Evolutionary conservation across 2,888 invertebrate species (phyloP).

Genomic region (Stegophylla sp.): DNA sequence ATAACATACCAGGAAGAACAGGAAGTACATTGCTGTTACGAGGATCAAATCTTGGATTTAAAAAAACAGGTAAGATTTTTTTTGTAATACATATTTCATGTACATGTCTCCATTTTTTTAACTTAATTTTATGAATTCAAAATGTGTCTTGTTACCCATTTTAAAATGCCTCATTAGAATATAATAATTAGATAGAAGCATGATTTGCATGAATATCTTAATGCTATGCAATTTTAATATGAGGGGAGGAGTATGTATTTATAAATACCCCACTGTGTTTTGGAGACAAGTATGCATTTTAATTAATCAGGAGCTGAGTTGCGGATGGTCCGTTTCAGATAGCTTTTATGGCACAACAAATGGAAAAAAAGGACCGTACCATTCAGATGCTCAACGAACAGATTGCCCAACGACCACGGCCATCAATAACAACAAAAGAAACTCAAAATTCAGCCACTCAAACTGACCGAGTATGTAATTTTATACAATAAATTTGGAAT

Average conservation of each 20-base stretch:
- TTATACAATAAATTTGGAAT: neutral
- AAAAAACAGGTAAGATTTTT: conserved; percentile 53
- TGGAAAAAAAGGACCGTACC: conserved; percentile 84
- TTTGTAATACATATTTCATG: neutral
- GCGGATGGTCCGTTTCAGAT: conserved; percentile 57
- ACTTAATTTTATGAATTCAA: conserved; percentile 42
- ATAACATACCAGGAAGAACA: conserved; percentile 43
- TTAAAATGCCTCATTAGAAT: conserved; percentile 29
- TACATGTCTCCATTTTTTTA: conserved; percentile 51
- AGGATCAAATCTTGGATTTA: conserved; percentile 55
- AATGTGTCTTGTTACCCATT: conserved; percentile 50
- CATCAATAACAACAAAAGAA: conserved; percentile 64
- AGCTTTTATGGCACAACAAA: conserved; percentile 71
- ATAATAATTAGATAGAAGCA: conserved; percentile 44
- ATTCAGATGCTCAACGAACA: conserved; percentile 81
- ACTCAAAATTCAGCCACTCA: conserved; percentile 78
- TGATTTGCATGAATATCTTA: conserved; percentile 56
- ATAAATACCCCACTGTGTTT: conserved; percentile 35
- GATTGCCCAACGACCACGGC: conserved; percentile 67
- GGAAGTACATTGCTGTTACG: conserved; percentile 52
- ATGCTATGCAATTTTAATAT: conserved; percentile 36
- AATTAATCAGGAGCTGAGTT: conserved; percentile 57
- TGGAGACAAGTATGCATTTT: conserved; percentile 54
- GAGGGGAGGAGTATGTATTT: conserved; percentile 34
- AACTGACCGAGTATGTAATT: conserved; percentile 77